Percentiles rank a stretch among this genome's conserved stretches.
Evolutionary conservation across 2,888 invertebrate genomes (phyloP).

Genomic region (Listrodromus nycthemerus): DNA sequence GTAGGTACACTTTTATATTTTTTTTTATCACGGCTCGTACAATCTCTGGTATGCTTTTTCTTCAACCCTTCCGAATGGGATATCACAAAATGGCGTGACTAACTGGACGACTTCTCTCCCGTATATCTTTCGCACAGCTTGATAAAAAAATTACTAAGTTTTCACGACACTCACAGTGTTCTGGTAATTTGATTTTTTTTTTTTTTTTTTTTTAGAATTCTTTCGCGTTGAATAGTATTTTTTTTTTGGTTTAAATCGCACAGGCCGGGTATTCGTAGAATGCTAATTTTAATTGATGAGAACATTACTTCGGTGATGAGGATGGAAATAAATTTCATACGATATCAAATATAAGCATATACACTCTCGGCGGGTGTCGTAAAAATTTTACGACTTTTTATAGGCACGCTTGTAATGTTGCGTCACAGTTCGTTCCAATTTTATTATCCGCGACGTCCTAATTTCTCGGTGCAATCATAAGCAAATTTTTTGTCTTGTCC

Average conservation of each 20-base stretch:
- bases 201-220: neutral
- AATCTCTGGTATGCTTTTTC: neutral
- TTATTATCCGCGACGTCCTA: neutral
- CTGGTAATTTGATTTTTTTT: neutral
- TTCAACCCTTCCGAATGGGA: neutral
- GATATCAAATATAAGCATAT: no score
- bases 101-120: neutral
- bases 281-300: no score
- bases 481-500: neutral
- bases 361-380: no score
- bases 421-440: neutral
- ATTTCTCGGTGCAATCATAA: neutral
- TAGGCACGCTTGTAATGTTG: neutral
- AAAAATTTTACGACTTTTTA: no score
- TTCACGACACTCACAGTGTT: neutral
- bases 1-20: slow-evolving; percentile 7
- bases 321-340: no score
- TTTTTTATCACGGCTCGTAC: neutral
- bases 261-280: no score
- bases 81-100: neutral
- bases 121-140: no score
- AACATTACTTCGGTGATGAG: no score
- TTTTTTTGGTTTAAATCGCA: no score
- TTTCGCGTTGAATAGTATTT: neutral
- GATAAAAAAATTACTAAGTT: neutral